These are phyloP conservation scores for Margarornis squamiger DNA, from an alignment of 2,797 vertebrate species.

Conservation along the genomic window DNA sequence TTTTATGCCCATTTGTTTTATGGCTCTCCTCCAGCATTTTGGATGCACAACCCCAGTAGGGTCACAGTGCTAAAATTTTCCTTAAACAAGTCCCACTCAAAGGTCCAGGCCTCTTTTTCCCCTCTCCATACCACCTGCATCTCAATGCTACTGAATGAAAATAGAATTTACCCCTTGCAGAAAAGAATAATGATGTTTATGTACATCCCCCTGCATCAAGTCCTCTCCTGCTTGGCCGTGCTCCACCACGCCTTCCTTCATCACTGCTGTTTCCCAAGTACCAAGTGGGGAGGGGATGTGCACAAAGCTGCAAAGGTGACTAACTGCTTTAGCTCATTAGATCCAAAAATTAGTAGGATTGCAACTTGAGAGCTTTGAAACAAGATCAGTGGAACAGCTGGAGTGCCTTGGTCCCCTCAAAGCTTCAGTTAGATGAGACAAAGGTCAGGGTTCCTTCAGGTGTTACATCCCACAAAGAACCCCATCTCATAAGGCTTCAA, in stretches of 20 bases:
- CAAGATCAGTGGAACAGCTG: not conserved
- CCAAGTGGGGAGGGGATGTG: not conserved
- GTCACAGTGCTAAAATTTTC: conserved; percentile 33
- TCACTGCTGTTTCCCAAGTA: not conserved
- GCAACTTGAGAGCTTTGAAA: not conserved
- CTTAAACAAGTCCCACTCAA: not conserved
- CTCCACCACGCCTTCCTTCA: not conserved
- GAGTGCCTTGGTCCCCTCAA: not conserved
- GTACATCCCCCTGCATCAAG: not conserved
- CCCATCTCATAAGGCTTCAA: not conserved
- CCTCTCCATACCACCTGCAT: not conserved
- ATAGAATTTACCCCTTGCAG: not conserved
- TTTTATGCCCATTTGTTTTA: not conserved
- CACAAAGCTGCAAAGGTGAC: not conserved
- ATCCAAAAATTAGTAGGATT: not conserved
- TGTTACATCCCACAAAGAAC: not conserved
- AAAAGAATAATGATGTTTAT: not conserved
- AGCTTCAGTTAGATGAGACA: not conserved
- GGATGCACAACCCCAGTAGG: not conserved
- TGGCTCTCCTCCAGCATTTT: conserved; percentile 14
- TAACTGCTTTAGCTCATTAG: not conserved
- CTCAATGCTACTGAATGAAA: not conserved
- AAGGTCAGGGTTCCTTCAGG: not conserved
- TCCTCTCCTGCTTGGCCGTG: not conserved
- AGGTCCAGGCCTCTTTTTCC: not conserved